phyloP scores from a whole-genome alignment of 2,113 vertebrate genomes.

The Zootoca vivipara region DNA sequence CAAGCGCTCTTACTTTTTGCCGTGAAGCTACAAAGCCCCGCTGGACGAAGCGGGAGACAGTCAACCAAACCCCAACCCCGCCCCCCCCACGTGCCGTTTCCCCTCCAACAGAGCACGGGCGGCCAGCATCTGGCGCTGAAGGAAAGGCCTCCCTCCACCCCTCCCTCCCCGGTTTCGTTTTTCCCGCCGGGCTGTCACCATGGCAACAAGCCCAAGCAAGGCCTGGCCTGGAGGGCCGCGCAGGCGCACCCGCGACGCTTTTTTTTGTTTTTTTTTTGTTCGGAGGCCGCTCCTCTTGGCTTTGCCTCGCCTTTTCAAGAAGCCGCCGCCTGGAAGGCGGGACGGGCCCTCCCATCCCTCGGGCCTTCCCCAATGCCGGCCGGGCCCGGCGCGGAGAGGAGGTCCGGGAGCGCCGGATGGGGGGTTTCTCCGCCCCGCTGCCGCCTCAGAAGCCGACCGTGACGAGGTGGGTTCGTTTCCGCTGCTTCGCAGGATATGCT shows the following conservation, averaged over 20 bases:
- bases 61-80: background rate
- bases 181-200: background rate
- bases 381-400: background rate
- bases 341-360: background rate
- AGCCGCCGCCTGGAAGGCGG: background rate
- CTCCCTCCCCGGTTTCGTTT: background rate
- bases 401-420: background rate
- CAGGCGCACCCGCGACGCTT: background rate
- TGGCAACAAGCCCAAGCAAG: background rate
- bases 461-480: slow-evolving; percentile 20
- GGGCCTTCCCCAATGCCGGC: slow-evolving; percentile 29
- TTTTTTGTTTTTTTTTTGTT: no score
- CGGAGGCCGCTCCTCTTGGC: no score
- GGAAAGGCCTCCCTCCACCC: background rate
- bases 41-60: background rate
- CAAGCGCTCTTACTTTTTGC: background rate
- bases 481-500: background rate
- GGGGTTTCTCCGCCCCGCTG: background rate
- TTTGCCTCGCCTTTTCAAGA: background rate
- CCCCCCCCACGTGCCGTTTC: background rate
- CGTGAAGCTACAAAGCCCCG: background rate
- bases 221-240: background rate
- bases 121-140: background rate
- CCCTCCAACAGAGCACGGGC: background rate
- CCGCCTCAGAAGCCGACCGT: background rate